These are phyloP conservation scores for Caracal caracal DNA, from an alignment of 2,113 vertebrate genomes.

Conservation along the genomic window DNA sequence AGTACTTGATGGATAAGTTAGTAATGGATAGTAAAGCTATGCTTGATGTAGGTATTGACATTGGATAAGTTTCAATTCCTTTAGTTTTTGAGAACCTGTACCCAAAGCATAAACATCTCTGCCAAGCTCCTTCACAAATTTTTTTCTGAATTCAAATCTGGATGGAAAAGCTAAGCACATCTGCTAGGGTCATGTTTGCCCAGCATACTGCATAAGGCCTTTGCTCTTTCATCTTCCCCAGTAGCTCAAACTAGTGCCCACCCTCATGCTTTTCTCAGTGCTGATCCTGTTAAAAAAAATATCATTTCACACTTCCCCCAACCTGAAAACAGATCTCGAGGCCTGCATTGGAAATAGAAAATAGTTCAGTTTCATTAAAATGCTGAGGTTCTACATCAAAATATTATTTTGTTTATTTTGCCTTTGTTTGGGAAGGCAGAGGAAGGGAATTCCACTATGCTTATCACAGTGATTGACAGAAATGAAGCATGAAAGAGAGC, in stretches of 20 bases:
- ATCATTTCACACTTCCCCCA: not conserved
- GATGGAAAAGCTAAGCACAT: not conserved
- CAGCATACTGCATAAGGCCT: not conserved
- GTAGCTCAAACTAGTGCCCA: not conserved
- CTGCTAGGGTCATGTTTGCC: not conserved
- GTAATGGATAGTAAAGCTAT: not conserved
- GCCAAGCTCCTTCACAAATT: not conserved
- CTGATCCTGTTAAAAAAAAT: not conserved
- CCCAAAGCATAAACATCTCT: not conserved
- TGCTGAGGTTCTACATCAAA: conserved; percentile 27
- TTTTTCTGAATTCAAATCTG: not conserved
- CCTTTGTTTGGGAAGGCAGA: conserved; percentile 54
- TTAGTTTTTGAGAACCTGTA: not conserved
- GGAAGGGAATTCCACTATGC: conserved; percentile 55
- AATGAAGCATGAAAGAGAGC: conserved; percentile 67
- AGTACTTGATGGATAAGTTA: not conserved
- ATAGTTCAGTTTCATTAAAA: conserved; percentile 35
- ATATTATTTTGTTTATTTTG: conserved; percentile 66
- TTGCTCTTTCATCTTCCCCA: not conserved
- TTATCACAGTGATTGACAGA: conserved; percentile 73
- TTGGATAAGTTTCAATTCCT: not conserved
- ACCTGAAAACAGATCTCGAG: not conserved
- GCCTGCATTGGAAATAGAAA: conserved; percentile 8
- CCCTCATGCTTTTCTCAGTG: not conserved
- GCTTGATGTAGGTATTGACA: not conserved